Evolutionary conservation across 2,888 invertebrate genomes (phyloP).

Genomic region (Rosalia funebris): DNA sequence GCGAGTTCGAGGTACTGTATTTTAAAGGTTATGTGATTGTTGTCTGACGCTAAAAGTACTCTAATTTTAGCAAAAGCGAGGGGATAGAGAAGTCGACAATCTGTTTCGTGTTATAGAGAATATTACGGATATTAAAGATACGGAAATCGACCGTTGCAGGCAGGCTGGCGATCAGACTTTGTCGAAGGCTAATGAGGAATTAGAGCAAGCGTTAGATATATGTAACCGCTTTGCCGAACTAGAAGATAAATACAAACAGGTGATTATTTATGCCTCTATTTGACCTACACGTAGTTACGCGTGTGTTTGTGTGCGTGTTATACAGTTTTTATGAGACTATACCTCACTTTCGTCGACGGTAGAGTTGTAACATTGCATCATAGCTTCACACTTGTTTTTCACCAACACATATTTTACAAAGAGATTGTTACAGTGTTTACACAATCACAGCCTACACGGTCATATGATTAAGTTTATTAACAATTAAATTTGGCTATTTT

Average conservation of each 20-base stretch:
- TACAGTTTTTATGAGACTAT: slow-evolving; percentile 1
- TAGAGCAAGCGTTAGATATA: slow-evolving; percentile 73
- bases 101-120: slow-evolving; percentile 81
- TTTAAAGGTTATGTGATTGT: slow-evolving; percentile 43
- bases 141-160: slow-evolving; percentile 75
- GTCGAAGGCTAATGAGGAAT: slow-evolving; percentile 71
- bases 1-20: slow-evolving; percentile 82
- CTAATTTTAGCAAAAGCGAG: slow-evolving; percentile 74
- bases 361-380: slow-evolving; percentile 21
- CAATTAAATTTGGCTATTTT: not conserved
- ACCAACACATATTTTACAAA: slow-evolving; percentile 5
- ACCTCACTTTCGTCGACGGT: slow-evolving; percentile 5
- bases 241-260: slow-evolving; percentile 63
- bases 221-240: slow-evolving; percentile 72
- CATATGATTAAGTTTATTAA: slow-evolving; percentile 13
- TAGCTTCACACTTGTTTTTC: slow-evolving; percentile 20
- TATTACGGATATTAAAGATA: slow-evolving; percentile 80
- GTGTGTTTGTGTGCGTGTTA: too few species aligned
- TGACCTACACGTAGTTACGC: too few species aligned
- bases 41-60: slow-evolving; percentile 13
- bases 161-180: slow-evolving; percentile 71
- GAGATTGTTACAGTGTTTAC: slow-evolving; percentile 12
- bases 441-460: slow-evolving; percentile 18
- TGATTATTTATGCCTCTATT: too few species aligned
- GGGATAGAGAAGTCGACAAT: slow-evolving; percentile 82